Evolutionary conservation across 30 jellyfish, hydroid and myxozoan species (phyloP).

Genomic region (Phacellophora camtschatica): DNA sequence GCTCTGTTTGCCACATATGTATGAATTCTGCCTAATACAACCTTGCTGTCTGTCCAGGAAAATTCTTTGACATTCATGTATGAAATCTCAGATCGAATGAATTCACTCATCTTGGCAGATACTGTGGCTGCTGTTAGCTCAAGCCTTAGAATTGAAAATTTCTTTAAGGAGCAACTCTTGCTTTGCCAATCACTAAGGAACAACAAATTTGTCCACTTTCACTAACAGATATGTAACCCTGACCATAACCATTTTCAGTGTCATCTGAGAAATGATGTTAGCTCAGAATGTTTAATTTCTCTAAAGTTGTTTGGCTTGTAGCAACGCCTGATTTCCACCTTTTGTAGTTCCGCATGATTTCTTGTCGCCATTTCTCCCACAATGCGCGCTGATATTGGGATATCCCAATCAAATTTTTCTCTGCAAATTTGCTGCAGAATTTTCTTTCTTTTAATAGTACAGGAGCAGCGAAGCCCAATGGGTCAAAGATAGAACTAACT

Average conservation of each 20-base stretch:
- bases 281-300: conserved; percentile 7
- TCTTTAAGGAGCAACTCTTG: conserved; percentile 48
- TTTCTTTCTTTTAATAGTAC: neutral
- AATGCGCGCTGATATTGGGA: neutral
- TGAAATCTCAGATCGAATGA: neutral
- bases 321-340: conserved; percentile 18
- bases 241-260: conserved; percentile 33
- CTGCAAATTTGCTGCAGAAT: conserved; percentile 17
- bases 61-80: neutral
- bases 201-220: neutral
- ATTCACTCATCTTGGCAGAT: conserved; percentile 20
- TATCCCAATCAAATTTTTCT: conserved; percentile 12
- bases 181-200: conserved; percentile 18
- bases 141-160: conserved; percentile 25
- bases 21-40: conserved; percentile 43
- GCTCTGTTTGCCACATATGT: conserved; percentile 22
- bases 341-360: conserved; percentile 12
- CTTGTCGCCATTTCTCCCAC: conserved; percentile 45
- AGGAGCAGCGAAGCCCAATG: conserved; percentile 34
- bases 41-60: conserved; percentile 44
- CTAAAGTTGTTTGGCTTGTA: conserved; percentile 36
- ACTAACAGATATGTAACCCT: neutral
- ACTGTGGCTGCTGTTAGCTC: conserved; percentile 32
- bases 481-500: conserved; percentile 29
- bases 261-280: conserved; percentile 60